These are phyloP conservation scores for Coendou prehensilis DNA, from an alignment of 2,797 vertebrate genomes.

Conservation along the genomic window DNA sequence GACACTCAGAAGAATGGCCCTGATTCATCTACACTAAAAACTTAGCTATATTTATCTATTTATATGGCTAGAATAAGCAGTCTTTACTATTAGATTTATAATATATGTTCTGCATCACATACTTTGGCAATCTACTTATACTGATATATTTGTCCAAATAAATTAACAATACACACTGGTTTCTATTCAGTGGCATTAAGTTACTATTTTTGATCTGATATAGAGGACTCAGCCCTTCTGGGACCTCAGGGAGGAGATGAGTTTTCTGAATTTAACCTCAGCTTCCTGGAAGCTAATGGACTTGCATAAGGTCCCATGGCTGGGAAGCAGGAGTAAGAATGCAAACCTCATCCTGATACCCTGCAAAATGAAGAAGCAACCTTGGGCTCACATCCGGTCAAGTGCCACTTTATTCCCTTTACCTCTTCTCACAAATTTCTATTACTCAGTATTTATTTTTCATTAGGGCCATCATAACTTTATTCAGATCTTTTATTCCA, in stretches of 20 bases:
- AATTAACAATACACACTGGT: not conserved
- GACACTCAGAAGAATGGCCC: not conserved
- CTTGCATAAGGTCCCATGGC: not conserved
- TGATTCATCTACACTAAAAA: not conserved
- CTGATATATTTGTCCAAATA: not conserved
- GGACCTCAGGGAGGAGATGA: not conserved
- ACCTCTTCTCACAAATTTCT: not conserved
- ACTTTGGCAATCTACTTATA: not conserved
- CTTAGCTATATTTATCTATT: not conserved
- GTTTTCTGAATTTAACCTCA: not conserved
- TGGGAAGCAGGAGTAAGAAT: not conserved
- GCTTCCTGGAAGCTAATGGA: not conserved
- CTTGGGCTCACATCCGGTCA: not conserved
- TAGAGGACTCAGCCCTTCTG: not conserved
- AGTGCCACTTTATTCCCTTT: not conserved
- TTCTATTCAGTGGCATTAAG: not conserved
- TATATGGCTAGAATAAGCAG: not conserved
- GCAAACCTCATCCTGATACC: not conserved
- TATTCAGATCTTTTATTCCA: constrained; percentile 46
- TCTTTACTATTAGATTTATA: not conserved
- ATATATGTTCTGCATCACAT: not conserved
- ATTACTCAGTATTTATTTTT: not conserved
- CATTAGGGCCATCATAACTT: not conserved
- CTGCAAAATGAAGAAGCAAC: not conserved
- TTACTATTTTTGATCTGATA: not conserved